phyloP scores from a whole-genome alignment of 2,113 vertebrate species.

The Leucoraja erinaceus region DNA sequence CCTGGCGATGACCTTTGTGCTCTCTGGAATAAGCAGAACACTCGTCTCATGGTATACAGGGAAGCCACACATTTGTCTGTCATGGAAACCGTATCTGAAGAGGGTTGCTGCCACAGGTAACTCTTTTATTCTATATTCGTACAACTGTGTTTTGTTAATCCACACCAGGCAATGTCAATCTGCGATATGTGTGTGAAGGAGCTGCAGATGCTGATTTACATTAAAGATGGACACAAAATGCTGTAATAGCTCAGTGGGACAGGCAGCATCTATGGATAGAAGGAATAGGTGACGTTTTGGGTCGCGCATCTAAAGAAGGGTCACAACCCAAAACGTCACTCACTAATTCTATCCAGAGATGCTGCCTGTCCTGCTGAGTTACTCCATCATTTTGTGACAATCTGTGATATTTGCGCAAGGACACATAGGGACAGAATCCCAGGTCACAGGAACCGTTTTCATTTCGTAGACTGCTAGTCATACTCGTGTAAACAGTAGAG shows the following conservation, averaged over 20 bases:
- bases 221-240: too few species aligned
- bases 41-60: conserved; percentile 60
- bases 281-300: too few species aligned
- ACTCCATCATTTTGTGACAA: too few species aligned
- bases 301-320: too few species aligned
- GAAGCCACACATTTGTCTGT: conserved; percentile 65
- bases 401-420: background rate
- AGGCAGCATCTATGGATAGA: too few species aligned
- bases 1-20: conserved; percentile 71
- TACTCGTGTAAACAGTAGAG: background rate
- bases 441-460: background rate
- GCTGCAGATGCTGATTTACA: too few species aligned
- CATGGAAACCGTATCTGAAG: conserved; percentile 70
- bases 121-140: background rate
- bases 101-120: conserved; percentile 81
- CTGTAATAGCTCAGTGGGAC: too few species aligned
- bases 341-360: too few species aligned
- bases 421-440: too few species aligned
- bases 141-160: background rate
- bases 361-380: too few species aligned
- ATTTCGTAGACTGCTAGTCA: background rate
- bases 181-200: too few species aligned
- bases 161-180: background rate
- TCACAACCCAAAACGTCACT: too few species aligned
- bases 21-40: conserved; percentile 63